Percentiles rank a stretch among this genome's conserved stretches.
These are phyloP conservation scores for Athalia rosae DNA, from an alignment of 2,888 invertebrate species.

Conservation along the genomic window DNA sequence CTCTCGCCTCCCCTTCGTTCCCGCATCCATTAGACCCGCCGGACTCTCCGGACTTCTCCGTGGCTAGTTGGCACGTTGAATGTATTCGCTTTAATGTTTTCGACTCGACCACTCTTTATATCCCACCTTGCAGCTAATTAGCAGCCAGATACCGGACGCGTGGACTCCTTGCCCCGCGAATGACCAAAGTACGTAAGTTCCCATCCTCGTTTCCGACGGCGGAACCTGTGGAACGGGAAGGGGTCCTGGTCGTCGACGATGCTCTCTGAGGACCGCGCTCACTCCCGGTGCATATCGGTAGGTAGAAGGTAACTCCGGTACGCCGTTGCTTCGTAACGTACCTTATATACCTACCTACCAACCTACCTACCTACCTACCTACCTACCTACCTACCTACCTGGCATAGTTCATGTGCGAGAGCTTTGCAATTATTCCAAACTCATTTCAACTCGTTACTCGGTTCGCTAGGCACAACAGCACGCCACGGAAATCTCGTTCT, in stretches of 20 bases:
- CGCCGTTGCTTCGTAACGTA: conserved; percentile 22
- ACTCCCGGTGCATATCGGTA: conserved; percentile 32
- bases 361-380: too few species aligned
- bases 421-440: conserved; percentile 62
- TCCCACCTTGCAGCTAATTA: conserved; percentile 70
- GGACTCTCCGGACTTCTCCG: conserved; percentile 51
- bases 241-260: conserved; percentile 11
- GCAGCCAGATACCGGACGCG: conserved; percentile 65
- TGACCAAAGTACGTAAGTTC: conserved; percentile 35
- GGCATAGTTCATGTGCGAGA: conserved; percentile 46
- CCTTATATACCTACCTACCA: too few species aligned
- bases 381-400: too few species aligned
- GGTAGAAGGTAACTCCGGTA: not conserved
- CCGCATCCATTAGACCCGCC: conserved; percentile 64
- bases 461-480: conserved; percentile 21
- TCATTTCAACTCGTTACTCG: conserved; percentile 64
- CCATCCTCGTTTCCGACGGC: conserved; percentile 40
- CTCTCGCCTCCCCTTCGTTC: not conserved
- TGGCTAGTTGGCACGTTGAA: not conserved
- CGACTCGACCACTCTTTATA: conserved; percentile 66
- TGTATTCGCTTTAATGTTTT: conserved; percentile 64
- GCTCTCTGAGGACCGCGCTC: conserved; percentile 36
- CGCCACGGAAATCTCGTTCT: conserved; percentile 28
- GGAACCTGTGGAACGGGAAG: not conserved
- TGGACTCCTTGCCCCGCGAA: conserved; percentile 51